phyloP scores from a whole-genome alignment of 2,888 invertebrate species.

The Archips crataeganus region DNA sequence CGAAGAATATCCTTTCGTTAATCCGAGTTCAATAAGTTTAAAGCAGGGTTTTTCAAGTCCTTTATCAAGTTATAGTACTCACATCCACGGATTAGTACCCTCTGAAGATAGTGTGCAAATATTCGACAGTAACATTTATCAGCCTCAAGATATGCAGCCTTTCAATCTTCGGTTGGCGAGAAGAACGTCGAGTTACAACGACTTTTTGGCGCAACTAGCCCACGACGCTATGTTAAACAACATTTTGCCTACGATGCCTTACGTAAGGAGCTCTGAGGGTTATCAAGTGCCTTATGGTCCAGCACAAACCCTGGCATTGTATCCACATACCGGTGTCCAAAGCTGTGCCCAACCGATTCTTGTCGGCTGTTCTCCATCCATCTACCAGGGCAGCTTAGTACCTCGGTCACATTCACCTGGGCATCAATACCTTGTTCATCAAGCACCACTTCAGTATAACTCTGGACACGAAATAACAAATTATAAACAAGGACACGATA shows the following conservation, averaged over 20 bases:
- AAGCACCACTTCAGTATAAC: background rate
- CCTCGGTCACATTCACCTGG: background rate
- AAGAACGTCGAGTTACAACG: conserved; percentile 53
- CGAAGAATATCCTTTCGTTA: conserved; percentile 5
- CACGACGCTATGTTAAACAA: conserved; percentile 71
- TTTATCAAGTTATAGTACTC: conserved; percentile 53
- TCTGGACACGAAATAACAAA: background rate
- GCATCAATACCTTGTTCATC: background rate
- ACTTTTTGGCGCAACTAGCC: conserved; percentile 60
- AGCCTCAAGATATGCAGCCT: conserved; percentile 17
- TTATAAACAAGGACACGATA: conserved; percentile 3
- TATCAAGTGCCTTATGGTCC: conserved; percentile 31
- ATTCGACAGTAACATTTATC: conserved; percentile 17
- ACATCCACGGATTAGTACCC: conserved; percentile 52
- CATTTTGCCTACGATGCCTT: conserved; percentile 74
- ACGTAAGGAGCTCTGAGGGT: conserved; percentile 50
- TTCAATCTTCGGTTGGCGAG: conserved; percentile 38
- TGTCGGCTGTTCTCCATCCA: conserved; percentile 61
- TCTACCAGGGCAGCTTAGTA: conserved; percentile 50
- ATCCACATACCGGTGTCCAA: conserved; percentile 45
- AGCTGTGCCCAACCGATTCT: conserved; percentile 61
- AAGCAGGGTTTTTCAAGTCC: conserved; percentile 27
- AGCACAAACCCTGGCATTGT: conserved; percentile 48
- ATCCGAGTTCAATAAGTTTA: conserved; percentile 4
- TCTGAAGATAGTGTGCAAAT: conserved; percentile 33